Conservation (phyloP, 2,113 vertebrate genomes). For the Otus sunia region DNA sequence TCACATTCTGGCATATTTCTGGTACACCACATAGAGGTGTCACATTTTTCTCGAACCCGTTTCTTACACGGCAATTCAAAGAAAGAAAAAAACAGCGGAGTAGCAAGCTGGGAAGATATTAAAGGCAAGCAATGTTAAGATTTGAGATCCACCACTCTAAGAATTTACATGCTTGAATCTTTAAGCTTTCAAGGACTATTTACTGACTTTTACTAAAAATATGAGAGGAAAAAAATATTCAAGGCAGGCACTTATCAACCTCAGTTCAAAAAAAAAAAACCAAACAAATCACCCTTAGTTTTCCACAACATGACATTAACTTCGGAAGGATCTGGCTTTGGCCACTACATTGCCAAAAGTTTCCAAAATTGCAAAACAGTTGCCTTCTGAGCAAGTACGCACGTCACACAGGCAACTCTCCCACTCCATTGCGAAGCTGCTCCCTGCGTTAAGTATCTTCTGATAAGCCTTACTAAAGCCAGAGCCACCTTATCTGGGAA, state of each 20-base stretch:
- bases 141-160: background rate
- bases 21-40: background rate
- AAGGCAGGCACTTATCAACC: background rate
- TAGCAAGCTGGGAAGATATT: background rate
- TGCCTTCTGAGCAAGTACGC: background rate
- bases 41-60: rapidly evolving
- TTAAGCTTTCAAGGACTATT: background rate
- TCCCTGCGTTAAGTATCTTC: background rate
- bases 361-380: conserved; percentile 54
- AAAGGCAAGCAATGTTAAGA: background rate
- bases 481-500: conserved; percentile 49
- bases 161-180: background rate
- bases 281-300: background rate
- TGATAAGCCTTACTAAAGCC: conserved; percentile 31
- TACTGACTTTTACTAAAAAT: background rate
- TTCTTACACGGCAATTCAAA: background rate
- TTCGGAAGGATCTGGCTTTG: background rate
- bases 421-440: background rate
- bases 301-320: background rate
- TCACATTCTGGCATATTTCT: background rate
- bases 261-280: background rate
- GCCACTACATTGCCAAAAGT: background rate
- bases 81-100: background rate
- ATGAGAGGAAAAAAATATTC: background rate
- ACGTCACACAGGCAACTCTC: background rate